Base-by-base conservation (phyloP, 2,797 vertebrate species). In the Pelodytes ibericus region DNA sequence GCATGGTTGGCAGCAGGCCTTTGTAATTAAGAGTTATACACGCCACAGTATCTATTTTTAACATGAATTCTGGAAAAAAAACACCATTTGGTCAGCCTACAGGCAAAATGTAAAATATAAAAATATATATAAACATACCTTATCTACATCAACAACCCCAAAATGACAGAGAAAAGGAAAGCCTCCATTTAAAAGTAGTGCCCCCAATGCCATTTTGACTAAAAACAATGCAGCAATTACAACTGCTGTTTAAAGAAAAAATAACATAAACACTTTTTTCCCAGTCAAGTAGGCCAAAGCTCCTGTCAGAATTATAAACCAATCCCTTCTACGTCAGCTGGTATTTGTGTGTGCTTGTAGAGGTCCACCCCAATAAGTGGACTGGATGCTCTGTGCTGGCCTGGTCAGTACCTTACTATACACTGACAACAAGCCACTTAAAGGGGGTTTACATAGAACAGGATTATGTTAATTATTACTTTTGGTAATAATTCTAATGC, bases 131-230 rank as follows among this genome's bases (percentile, higher is more conserved):
- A 24, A 22, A 53, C 60, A 36, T 62, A 62, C 60, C 60, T 20
- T 18, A 13, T 31, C 30, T n/a, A 9, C 3, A 1, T 39, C 60
- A 20, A 2, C 3, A 18, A 62, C 7, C 11, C 30, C 30, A 31
- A 62, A 62, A 62, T 22, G 18, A 16, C 36, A 62, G 9, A 30
- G 27, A 10, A 62, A 62, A 10, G 60, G 60, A 30, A n/a, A 29
- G 22, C 31, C 7, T 4, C 60, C 20, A 22, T 24, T 33, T 20
- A 62, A 36, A 31, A 62, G 39, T 22, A 36, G 25, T 39, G 60
- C 60, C 39, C 60, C 60, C 16, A 62, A 3, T 20, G 60, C 60
- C 60, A 62, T 62, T 30, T 10, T 62, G 31, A 18, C 2, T n/a
- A 60, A 16, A 18, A 16, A n/a, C 7, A 58, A 3, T 26, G 26